Base-by-base conservation (phyloP, 2,888 invertebrate species). In the Cylindroiulus punctatus region DNA sequence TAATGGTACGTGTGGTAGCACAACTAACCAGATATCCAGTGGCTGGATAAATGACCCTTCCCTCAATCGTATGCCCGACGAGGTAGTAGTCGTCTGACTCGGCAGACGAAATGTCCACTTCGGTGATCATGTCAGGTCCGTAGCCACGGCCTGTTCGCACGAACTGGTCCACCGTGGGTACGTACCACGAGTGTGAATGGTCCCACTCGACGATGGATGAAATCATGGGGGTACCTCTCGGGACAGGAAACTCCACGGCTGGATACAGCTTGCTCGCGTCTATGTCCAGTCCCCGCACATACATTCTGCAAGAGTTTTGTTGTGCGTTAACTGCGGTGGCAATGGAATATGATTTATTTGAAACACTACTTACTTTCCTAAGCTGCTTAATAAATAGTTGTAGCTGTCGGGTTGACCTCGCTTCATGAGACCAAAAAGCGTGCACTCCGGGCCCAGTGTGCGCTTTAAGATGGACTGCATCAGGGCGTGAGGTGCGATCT, bases 401-500 rank as follows among this genome's bases (percentile, higher is more conserved):
- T 94, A 90, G 89, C 97, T 95, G 91, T 97, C 94, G 22, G 93
- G 91, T 89, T 95, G 94, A 88, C 94, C 95, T 88, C 95, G 93
- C 89, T 97, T 98, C 92, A 97, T 95, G 81, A 98, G 93, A 88
- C 97, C 95, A 89, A 98, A 93, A 91, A 96, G 96, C 87, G 94
- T 93, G 87, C 94, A 94, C 2, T 94, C 94, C 86, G 94, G 90
- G 0, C 94, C 93, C 0, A 97, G 92, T 14, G 97, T 95, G 89
- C 98, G 93, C 90, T 96, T 96, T 42, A 99, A 93, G 90, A 99
- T 96, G 30, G 98, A 96, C 92, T 98, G 98, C 88, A 99, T 93
- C 88, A 99, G 93, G 89, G 96, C 95, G 91, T 98, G 98, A 22
- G 99, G 98, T 17, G 98, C 98, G 89, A 99, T 94, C 91, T 99